Base-by-base conservation (phyloP, 1,140 invertebrate genomes). In the Trichogramma pretiosum region DNA sequence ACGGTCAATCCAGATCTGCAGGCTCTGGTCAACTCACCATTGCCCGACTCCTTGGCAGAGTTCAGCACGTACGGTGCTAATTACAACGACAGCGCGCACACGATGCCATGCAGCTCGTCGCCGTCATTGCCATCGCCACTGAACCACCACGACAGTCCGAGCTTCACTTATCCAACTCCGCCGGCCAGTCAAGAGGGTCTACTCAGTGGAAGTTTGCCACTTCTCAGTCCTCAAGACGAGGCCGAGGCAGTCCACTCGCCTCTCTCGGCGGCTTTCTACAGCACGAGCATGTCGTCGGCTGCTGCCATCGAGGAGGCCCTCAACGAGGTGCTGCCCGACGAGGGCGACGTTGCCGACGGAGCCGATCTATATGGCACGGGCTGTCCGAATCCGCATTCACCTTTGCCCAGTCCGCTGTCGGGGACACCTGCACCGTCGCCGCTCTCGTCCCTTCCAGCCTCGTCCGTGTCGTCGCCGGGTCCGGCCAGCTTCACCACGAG, bases 211-310 rank as follows among this genome's bases (percentile, higher is more conserved):
- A 74, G 61, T 35, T 55, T 77, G 14, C 74, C 74, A 10, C 67
- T 77, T 24, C 53, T 77, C 5, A 76, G 76, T 48, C 65, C 76
- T 0, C 75, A 72, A 38, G 64, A 72, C 26, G 69, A 72, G 21
- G 58, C 63, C 1, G 79, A 80, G 23, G 74, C 76, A 48, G 76
- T 78, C 0, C 73, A 76, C 14, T 82, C 80, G 2, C 84, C 85
- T 1, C 62, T 88, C 1, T 84, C 85, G 2, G 84, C 85, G 21
- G 84, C 85, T 0, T 88, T 87, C 63, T 89, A 86, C 62, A 85
- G 84, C n/a, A 82, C 82, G n/a, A 83, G 83, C 16, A 87, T 88
- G 76, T 87, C 85, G 1, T 87, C 84, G 39, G 84, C 85, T 14
- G 86, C 85, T 53, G 86, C 85, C 52, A 85, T 89, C 0, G 85